Percentiles rank a stretch among this genome's conserved stretches.
These are phyloP conservation scores for Serripes groenlandicus DNA, from an alignment of 2,888 invertebrate species.

Conservation along the genomic window DNA sequence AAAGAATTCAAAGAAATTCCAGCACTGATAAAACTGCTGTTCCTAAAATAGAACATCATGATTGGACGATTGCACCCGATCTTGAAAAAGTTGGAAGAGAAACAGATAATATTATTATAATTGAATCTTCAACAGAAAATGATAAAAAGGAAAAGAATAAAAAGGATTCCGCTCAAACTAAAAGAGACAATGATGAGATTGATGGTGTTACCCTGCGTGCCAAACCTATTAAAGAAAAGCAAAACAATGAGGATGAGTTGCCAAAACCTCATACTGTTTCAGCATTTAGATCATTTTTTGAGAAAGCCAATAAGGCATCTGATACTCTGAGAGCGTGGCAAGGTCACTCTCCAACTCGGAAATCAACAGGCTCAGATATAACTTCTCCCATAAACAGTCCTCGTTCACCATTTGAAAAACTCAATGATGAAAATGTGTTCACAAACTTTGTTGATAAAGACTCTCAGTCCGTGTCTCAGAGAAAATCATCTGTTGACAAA, in stretches of 20 bases:
- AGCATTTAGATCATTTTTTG: conserved; percentile 70
- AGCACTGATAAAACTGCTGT: conserved; percentile 32
- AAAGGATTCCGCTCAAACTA: background rate
- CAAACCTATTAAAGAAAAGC: conserved; percentile 43
- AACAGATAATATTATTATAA: conserved; percentile 77
- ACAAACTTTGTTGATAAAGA: conserved; percentile 21
- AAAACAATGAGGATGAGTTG: conserved; percentile 88
- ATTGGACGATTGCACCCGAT: conserved; percentile 67
- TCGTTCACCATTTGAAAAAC: conserved; percentile 50
- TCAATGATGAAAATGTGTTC: conserved; percentile 61
- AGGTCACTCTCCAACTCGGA: conserved; percentile 52
- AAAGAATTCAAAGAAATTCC: conserved; percentile 29
- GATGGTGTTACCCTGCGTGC: conserved; percentile 22
- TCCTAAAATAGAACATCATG: conserved; percentile 60
- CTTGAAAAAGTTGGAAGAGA: conserved; percentile 67
- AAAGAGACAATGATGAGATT: background rate
- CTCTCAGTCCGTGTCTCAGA: background rate
- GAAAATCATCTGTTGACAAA: background rate
- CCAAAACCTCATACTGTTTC: conserved; percentile 96
- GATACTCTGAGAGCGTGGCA: conserved; percentile 55
- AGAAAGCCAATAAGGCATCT: conserved; percentile 53
- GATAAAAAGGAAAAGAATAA: background rate
- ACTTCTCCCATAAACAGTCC: conserved; percentile 46
- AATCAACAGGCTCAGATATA: conserved; percentile 48
- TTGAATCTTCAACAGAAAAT: conserved; percentile 67